A percentile compares a stretch with the other conserved stretches of the same genome.
Evolutionary conservation across 2,113 vertebrate species (phyloP).

Genomic region (Chamaetylas fuelleborni): DNA sequence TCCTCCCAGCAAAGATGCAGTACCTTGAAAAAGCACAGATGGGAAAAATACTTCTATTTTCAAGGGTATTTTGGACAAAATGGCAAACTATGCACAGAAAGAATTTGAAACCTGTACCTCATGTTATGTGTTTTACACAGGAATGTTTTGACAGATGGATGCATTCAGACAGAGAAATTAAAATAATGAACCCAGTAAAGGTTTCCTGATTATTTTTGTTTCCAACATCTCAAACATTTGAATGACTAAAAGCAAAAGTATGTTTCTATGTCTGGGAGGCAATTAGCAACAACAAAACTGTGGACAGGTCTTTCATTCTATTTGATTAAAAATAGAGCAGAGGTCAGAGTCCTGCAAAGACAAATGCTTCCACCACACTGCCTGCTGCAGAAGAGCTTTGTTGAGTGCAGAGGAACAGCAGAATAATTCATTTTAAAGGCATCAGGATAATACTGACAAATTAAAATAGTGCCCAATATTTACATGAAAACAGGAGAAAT

Average conservation of each 20-base stretch:
- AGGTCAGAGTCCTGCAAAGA: not conserved
- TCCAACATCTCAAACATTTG: not conserved
- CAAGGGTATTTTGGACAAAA: not conserved
- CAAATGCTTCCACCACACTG: not conserved
- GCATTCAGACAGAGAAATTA: slow-evolving; percentile 33
- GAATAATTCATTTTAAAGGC: not conserved
- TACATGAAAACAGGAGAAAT: not conserved
- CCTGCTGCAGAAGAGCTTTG: not conserved
- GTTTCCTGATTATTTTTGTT: slow-evolving; percentile 38
- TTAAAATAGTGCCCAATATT: not conserved
- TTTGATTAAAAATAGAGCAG: slow-evolving; percentile 17
- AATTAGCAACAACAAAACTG: slow-evolving; percentile 23
- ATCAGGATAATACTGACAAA: not conserved
- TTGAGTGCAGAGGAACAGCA: not conserved
- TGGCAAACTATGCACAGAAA: not conserved
- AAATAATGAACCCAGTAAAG: not conserved
- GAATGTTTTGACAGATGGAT: slow-evolving; percentile 50
- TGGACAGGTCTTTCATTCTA: not conserved
- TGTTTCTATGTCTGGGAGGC: slow-evolving; percentile 32
- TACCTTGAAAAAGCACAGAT: not conserved
- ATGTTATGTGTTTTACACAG: not conserved
- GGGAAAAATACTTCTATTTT: not conserved
- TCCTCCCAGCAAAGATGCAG: not conserved
- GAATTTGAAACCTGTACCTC: not conserved
- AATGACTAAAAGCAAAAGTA: slow-evolving; percentile 42